A percentile compares a stretch with the other conserved stretches of the same genome.
phyloP scores from a whole-genome alignment of 2,888 invertebrate genomes.

The Polylopha cassiicola region DNA sequence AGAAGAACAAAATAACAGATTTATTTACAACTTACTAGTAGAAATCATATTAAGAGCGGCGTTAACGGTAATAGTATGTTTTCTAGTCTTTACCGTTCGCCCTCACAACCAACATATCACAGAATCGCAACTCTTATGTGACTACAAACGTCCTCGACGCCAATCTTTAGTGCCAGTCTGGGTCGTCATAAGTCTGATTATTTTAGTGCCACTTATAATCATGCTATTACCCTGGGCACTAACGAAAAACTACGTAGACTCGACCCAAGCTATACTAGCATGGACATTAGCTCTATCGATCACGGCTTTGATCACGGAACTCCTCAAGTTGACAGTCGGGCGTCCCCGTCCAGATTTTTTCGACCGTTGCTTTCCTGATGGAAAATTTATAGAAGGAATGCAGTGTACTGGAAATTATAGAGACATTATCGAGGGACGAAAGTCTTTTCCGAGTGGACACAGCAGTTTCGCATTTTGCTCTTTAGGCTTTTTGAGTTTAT shows the following conservation, averaged over 20 bases:
- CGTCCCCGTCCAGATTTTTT: constrained; percentile 90
- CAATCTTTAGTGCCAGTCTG: constrained; percentile 81
- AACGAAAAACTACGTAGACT: constrained; percentile 34
- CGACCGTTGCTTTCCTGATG: constrained; percentile 88
- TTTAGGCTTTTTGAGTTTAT: constrained; percentile 83
- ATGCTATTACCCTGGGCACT: constrained; percentile 56
- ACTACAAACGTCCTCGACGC: constrained; percentile 83
- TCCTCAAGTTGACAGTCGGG: constrained; percentile 77
- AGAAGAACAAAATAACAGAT: neutral
- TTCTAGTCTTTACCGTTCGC: constrained; percentile 75
- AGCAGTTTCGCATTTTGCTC: constrained; percentile 87
- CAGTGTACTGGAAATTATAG: constrained; percentile 80
- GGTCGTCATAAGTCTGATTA: constrained; percentile 78
- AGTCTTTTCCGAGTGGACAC: constrained; percentile 93
- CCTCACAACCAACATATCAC: constrained; percentile 84
- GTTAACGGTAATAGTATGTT: constrained; percentile 35
- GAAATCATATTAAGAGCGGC: constrained; percentile 41
- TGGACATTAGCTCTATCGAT: constrained; percentile 79
- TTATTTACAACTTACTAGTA: constrained; percentile 14
- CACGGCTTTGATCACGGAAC: constrained; percentile 80
- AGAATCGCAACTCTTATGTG: constrained; percentile 82
- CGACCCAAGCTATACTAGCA: constrained; percentile 57
- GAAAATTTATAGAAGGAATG: constrained; percentile 63
- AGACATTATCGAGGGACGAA: constrained; percentile 84
- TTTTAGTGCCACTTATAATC: constrained; percentile 77